Percentiles rank a stretch among this genome's conserved stretches.
Evolutionary conservation across 1,140 invertebrate genomes (phyloP).

Genomic region (Papilio dardanus): DNA sequence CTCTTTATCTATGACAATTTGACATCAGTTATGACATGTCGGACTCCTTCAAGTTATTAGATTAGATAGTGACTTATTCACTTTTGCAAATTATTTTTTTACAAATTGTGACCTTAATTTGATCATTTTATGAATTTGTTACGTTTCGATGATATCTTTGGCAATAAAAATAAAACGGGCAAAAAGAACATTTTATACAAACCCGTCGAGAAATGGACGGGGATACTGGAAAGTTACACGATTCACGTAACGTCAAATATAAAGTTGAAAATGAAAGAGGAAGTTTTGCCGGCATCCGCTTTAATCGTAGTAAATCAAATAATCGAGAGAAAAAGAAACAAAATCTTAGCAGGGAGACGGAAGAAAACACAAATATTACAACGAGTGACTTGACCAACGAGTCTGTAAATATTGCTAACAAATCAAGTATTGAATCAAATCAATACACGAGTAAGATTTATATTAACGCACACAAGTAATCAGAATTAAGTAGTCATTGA

Average conservation of each 20-base stretch:
- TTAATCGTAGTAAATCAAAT: background rate
- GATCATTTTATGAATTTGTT: conserved; percentile 19
- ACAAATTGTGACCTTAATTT: background rate
- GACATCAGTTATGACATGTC: background rate
- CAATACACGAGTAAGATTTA: background rate
- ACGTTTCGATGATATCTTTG: conserved; percentile 2
- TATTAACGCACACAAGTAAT: background rate
- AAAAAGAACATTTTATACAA: background rate
- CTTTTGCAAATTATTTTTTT: background rate
- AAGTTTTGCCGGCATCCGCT: background rate
- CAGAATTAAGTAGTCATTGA: background rate
- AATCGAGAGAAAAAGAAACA: background rate
- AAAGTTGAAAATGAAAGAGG: conserved; percentile 12
- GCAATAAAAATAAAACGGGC: background rate
- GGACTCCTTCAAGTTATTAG: conserved; percentile 1
- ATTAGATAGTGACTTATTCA: background rate
- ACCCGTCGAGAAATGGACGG: conserved; percentile 15
- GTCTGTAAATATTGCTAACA: background rate
- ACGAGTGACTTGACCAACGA: background rate
- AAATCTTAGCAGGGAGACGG: background rate
- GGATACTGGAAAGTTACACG: conserved; percentile 14
- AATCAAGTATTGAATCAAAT: conserved; percentile 1
- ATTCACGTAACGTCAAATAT: background rate
- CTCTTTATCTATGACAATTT: too few species aligned
- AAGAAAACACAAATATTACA: background rate